A percentile compares a stretch with the other conserved stretches of the same genome.
These are phyloP conservation scores for Penaeus monodon DNA, from an alignment of 2,888 invertebrate species.

Conservation along the genomic window DNA sequence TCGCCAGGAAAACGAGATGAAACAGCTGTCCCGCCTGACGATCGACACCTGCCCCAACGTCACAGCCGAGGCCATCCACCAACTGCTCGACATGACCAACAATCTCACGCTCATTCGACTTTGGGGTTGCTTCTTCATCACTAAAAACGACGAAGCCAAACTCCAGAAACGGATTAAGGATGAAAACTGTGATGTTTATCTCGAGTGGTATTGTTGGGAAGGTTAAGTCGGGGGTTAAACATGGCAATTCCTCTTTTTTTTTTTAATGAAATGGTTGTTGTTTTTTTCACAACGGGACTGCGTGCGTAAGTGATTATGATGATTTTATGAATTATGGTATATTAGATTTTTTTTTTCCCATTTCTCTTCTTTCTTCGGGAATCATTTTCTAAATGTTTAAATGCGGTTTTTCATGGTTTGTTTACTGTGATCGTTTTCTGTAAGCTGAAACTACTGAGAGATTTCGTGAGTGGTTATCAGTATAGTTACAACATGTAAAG, in stretches of 20 bases:
- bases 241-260: not conserved
- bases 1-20: slow-evolving; percentile 68
- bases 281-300: too few relatives aligned
- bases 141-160: slow-evolving; percentile 65
- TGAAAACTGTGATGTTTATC: slow-evolving; percentile 68
- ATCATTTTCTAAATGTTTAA: too few relatives aligned
- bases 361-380: too few relatives aligned
- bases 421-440: too few relatives aligned
- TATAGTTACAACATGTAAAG: too few relatives aligned
- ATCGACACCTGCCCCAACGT: slow-evolving; percentile 68
- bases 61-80: slow-evolving; percentile 66
- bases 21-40: slow-evolving; percentile 67
- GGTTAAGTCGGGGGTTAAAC: slow-evolving; percentile 28
- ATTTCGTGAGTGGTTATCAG: too few relatives aligned
- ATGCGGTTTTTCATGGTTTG: too few relatives aligned
- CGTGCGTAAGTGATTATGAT: too few relatives aligned
- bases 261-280: too few relatives aligned
- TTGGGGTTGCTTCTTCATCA: slow-evolving; percentile 68
- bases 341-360: too few relatives aligned
- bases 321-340: too few relatives aligned
- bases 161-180: slow-evolving; percentile 66
- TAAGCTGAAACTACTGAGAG: too few relatives aligned
- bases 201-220: slow-evolving; percentile 67
- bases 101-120: slow-evolving; percentile 67
- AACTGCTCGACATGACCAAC: slow-evolving; percentile 67